Evolutionary conservation across 2,888 invertebrate species (phyloP), one percentile per base, ranked within the genome.

Genomic region (Tenthredo livida): DNA sequence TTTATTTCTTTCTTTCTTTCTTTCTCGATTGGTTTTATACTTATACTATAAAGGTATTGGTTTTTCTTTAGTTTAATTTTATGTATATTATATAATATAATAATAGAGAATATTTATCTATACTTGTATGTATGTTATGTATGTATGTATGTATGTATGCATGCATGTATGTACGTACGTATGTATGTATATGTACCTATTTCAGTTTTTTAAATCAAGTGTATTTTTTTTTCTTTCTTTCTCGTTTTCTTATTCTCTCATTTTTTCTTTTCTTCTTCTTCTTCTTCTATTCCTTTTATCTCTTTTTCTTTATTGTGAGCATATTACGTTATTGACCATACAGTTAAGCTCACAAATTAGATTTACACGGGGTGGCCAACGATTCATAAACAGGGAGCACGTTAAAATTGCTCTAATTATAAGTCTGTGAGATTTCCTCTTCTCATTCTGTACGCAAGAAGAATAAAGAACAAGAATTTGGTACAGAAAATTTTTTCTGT

Each of bases 31-130:
- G 86, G 85, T 89, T n/a, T n/a, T n/a, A n/a, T 89, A 88, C 86
- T 88, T 87, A 87, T 87, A 87, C 87, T 88, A 89, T 88, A 87
- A 88, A 89, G 88, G 87, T 89, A 89, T 88, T 87, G 85, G 87
- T 87, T 83, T 88, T 87, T 83, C 88, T 89, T 43, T 85, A 86
- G 67, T 87, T 88, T 86, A 86, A 85, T 88, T 84, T 85, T 85
- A 87, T 85, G 85, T 88, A 87, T 88, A 87, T 84, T 88, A 87
- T 87, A 88, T 87, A 86, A 87, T 88, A 87, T 86, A 86, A 84
- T 89, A 86, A 86, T 88, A 84, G 86, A 88, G 86, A 90, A 88
- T 89, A 89, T 88, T 88, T 85, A 85, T 87, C 87, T 87, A 87
- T 87, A 83, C 83, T 83, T 85, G 78, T 86, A 88, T 86, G 86